Evolutionary conservation across 2,888 invertebrate species (phyloP).

Genomic region (Agonopterix alstromeriana): DNA sequence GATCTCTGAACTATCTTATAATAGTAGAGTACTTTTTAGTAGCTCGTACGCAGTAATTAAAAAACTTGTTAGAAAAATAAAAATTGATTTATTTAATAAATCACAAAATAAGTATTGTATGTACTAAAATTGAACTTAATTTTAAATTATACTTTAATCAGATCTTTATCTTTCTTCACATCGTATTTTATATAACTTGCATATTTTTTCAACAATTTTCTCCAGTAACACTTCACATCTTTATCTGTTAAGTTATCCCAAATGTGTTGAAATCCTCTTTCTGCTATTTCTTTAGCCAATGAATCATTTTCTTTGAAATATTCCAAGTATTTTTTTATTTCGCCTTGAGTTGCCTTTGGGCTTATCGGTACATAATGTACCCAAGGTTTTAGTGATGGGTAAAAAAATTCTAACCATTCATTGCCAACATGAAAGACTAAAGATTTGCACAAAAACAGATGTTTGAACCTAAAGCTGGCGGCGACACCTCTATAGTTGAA

Average conservation of each 20-base stretch:
- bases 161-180: conserved; percentile 74
- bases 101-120: too few species aligned
- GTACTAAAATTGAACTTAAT: too few species aligned
- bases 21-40: too few species aligned
- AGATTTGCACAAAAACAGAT: conserved; percentile 94
- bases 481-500: conserved; percentile 98
- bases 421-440: conserved; percentile 95
- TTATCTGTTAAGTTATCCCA: conserved; percentile 88
- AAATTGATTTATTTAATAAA: neutral
- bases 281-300: conserved; percentile 85
- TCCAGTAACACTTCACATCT: conserved; percentile 93
- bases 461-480: conserved; percentile 97
- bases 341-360: conserved; percentile 78
- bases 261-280: conserved; percentile 88
- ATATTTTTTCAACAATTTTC: conserved; percentile 83
- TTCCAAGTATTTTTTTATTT: conserved; percentile 83
- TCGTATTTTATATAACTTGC: conserved; percentile 83
- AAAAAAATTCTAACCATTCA: conserved; percentile 97
- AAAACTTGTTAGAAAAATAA: neutral
- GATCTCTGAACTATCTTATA: too few species aligned
- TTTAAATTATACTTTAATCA: conserved; percentile 64
- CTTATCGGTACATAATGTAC: conserved; percentile 94
- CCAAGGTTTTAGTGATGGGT: conserved; percentile 93
- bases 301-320: conserved; percentile 87
- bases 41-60: too few species aligned